Conservation (phyloP, 2,888 invertebrate genomes). For the Gastracanthus pulcherrimus region DNA sequence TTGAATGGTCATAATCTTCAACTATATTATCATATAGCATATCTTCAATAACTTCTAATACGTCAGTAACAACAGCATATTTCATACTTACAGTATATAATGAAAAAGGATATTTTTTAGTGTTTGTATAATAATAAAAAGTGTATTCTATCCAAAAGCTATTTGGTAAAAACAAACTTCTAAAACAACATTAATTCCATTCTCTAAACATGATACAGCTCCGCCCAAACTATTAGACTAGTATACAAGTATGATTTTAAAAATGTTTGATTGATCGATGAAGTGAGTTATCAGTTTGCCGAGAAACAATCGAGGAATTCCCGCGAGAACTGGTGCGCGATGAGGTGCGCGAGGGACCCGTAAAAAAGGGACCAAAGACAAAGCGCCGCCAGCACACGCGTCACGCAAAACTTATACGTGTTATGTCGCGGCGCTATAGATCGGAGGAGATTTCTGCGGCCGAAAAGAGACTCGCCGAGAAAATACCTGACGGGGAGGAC, state of each 20-base stretch:
- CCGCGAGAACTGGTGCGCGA: conserved; percentile 1
- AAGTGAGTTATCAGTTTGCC: conserved; percentile 39
- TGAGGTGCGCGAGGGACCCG: neutral
- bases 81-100: too few species aligned
- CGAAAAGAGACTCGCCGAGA: neutral
- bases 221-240: conserved; percentile 5
- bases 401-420: conserved; percentile 21
- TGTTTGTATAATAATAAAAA: too few species aligned
- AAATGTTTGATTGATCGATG: conserved; percentile 31
- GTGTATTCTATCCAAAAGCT: too few species aligned
- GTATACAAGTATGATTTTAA: neutral
- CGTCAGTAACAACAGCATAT: too few species aligned
- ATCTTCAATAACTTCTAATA: too few species aligned
- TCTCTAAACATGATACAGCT: neutral
- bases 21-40: too few species aligned
- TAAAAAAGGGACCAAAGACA: conserved; percentile 32
- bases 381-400: conserved; percentile 2
- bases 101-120: too few species aligned
- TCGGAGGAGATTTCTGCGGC: conserved; percentile 33
- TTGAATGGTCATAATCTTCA: too few species aligned
- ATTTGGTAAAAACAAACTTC: neutral
- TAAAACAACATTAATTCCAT: neutral
- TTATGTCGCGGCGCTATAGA: conserved; percentile 3
- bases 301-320: conserved; percentile 25
- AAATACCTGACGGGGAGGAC: neutral